Percentiles rank a stretch among this genome's conserved stretches.
These are phyloP conservation scores for Sylvilagus bachmani DNA, from an alignment of 2,113 vertebrate species.

Conservation along the genomic window DNA sequence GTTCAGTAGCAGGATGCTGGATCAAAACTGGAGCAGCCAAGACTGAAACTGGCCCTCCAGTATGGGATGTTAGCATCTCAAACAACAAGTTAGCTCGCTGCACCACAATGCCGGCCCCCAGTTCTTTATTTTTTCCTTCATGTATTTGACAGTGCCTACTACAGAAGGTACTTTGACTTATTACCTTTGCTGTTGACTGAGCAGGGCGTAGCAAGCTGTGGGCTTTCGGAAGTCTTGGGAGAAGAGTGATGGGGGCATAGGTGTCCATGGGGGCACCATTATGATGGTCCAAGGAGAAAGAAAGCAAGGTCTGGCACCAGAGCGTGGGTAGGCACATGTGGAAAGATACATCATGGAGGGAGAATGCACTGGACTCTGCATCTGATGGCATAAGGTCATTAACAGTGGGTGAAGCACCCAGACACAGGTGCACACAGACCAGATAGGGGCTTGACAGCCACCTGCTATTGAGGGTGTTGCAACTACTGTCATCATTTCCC, in stretches of 20 bases:
- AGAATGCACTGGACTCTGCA: neutral
- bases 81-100: too few relatives aligned
- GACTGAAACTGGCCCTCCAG: too few relatives aligned
- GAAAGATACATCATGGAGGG: neutral
- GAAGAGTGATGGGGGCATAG: neutral
- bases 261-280: neutral
- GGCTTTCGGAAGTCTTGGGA: neutral
- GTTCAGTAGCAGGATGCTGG: too few relatives aligned
- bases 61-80: too few relatives aligned
- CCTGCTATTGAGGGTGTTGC: neutral
- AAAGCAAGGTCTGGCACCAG: neutral
- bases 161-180: neutral
- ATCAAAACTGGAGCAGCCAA: too few relatives aligned
- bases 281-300: neutral
- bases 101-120: too few relatives aligned
- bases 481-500: neutral
- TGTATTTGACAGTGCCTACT: neutral
- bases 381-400: neutral
- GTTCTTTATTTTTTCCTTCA: neutral
- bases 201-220: neutral
- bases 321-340: too few relatives aligned
- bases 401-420: too few relatives aligned
- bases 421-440: neutral
- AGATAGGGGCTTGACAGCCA: too few relatives aligned
- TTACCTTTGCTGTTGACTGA: neutral